Percentiles rank a stretch among this genome's conserved stretches.
Conservation (phyloP, 2,888 invertebrate genomes). For the Abrostola triplasia region DNA sequence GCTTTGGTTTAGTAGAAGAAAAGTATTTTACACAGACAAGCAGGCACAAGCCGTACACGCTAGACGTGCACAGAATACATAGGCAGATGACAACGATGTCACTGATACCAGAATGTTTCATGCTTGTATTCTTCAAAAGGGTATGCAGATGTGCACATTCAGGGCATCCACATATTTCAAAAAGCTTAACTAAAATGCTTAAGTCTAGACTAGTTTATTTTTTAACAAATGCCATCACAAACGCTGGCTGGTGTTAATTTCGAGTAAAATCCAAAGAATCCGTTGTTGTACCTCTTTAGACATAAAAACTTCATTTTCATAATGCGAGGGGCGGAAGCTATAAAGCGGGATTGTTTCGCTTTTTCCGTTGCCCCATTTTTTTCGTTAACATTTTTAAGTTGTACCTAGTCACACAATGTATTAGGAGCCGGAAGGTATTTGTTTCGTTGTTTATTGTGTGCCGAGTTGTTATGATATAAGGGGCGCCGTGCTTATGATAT, state of each 20-base stretch:
- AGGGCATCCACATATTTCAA: too few species aligned
- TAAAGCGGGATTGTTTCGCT: conserved; percentile 82
- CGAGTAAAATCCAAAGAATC: conserved; percentile 57
- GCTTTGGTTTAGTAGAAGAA: too few species aligned
- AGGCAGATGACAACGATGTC: neutral
- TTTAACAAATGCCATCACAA: conserved; percentile 23
- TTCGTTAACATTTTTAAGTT: conserved; percentile 61
- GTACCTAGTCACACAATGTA: conserved; percentile 38
- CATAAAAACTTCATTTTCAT: conserved; percentile 85
- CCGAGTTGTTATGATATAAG: conserved; percentile 7
- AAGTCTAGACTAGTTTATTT: conserved; percentile 21
- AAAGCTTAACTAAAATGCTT: neutral
- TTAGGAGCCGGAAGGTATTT: conserved; percentile 51
- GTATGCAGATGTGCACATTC: too few species aligned
- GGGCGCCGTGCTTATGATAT: conserved; percentile 3
- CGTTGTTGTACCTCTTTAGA: conserved; percentile 61
- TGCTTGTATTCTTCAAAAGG: too few species aligned
- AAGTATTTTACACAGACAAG: too few species aligned
- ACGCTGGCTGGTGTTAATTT: conserved; percentile 53
- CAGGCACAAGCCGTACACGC: too few species aligned
- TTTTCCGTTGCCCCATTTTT: conserved; percentile 69
- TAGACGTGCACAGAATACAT: too few species aligned
- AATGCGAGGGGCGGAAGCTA: conserved; percentile 81
- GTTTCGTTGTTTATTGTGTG: conserved; percentile 33
- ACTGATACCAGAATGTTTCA: neutral